A percentile compares a stretch with the other conserved stretches of the same genome.
These are phyloP conservation scores for Pterocles orientalis DNA, from an alignment of 2,113 vertebrate genomes.

Conservation along the genomic window DNA sequence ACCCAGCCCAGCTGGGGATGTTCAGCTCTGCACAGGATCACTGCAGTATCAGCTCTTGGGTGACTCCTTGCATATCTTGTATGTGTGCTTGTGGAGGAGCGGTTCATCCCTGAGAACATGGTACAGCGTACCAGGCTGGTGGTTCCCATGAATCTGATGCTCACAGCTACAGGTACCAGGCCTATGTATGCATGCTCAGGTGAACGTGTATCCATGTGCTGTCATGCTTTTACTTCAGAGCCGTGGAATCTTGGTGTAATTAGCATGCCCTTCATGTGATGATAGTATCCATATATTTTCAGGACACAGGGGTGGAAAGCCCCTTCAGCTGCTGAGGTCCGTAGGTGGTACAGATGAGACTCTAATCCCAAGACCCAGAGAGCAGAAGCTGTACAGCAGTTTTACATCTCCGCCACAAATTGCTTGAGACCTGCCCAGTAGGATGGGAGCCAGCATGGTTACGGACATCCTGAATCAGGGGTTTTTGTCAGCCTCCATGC, in stretches of 20 bases:
- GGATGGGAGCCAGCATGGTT: background rate
- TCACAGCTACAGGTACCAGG: background rate
- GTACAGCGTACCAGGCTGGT: background rate
- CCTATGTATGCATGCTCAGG: background rate
- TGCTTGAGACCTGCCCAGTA: background rate
- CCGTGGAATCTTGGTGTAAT: background rate
- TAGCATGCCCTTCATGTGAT: background rate
- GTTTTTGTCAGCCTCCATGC: background rate
- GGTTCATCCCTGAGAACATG: background rate
- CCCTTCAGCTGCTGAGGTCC: background rate
- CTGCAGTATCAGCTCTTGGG: background rate
- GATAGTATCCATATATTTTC: background rate
- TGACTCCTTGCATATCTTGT: background rate
- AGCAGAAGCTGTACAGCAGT: background rate
- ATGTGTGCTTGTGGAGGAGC: background rate
- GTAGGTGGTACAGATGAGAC: background rate
- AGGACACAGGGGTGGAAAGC: background rate
- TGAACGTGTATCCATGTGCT: accelerated
- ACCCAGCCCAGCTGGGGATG: background rate
- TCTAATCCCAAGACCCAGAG: background rate
- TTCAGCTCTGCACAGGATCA: background rate
- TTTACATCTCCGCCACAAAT: background rate
- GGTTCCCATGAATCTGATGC: background rate
- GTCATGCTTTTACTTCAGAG: background rate
- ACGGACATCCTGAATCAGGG: background rate